Base-by-base conservation (phyloP, 2,888 invertebrate species). In the Apoderus coryli region DNA sequence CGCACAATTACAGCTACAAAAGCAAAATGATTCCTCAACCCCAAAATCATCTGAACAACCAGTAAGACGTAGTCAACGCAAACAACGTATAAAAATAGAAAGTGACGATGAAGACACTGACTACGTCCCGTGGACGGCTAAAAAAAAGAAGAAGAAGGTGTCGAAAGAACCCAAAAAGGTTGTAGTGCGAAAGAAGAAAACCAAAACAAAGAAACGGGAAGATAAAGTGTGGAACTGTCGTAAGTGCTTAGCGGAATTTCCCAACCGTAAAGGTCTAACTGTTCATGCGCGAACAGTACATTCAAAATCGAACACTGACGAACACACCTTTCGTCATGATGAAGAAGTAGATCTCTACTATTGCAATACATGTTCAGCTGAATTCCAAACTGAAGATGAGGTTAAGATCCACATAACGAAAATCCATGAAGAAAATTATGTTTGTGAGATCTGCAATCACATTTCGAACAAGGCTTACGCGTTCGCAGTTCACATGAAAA, bases 391-490 rank as follows among this genome's bases (percentile, higher is more conserved):
- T 7, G 35, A 49, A 35, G 34, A 41, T 12, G 50, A 50, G 32
- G 48, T 45, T 3, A 44, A 46, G 34, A 34, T 41, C n/a, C 51
- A 52, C 25, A 43, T 49, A 3, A 35, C 36, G 3, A 47, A 46
- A 31, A 32, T 43, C 3, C 50, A 50, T 38, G 44, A 44, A 22
- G 47, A 48, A 26, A 40, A 40, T 27, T 49, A 47, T 33, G 65
- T 64, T 0, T 56, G 56, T 32, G 47, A 49, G 4, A 36, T 44
- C 9, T 56, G 56, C 36, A 41, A 46, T 14, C 45, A 50, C 22
- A 41, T 39, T n/a, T 50, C 50, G 11, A 46, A 47, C 7, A 49
- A 49, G 23, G 48, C 51, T 0, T 53, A 52, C 34, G 43, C 48
- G 12, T 55, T 49, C 30, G 45, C 52, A 1, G 37, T 47, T 9